phyloP scores from a whole-genome alignment of 2,888 invertebrate species.

The Heteromurus nitidus region DNA sequence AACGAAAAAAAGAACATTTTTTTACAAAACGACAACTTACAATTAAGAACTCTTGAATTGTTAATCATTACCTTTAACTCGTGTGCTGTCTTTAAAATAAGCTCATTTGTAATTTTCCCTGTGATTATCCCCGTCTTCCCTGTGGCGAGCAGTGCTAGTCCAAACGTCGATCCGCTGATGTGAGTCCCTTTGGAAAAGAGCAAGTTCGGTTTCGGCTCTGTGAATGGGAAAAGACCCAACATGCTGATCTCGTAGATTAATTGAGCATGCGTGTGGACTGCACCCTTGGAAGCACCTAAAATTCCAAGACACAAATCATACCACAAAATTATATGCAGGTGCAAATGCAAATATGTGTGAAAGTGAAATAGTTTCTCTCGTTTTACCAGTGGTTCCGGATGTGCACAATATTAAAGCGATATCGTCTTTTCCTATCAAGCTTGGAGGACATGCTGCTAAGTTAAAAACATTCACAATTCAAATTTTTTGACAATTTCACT shows the following conservation, averaged over 20 bases:
- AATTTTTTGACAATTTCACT: no score
- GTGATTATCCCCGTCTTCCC: conserved; percentile 58
- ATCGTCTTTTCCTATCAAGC: conserved; percentile 62
- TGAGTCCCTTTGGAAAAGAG: conserved; percentile 67
- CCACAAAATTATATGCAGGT: no score
- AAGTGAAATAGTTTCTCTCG: conserved; percentile 53
- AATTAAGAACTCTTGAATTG: no score
- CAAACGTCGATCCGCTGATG: conserved; percentile 56
- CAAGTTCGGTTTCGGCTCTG: conserved; percentile 55
- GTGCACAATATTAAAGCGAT: conserved; percentile 69
- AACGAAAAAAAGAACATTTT: background rate
- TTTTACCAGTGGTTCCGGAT: conserved; percentile 67
- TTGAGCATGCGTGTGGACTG: background rate
- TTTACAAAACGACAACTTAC: no score
- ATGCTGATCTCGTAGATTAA: background rate
- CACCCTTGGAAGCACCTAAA: no score
- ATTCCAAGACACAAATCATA: no score
- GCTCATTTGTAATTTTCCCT: conserved; percentile 55
- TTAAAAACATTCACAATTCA: background rate
- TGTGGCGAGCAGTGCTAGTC: conserved; percentile 35
- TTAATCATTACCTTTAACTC: conserved; percentile 57
- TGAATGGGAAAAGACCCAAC: conserved; percentile 20
- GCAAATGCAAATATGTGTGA: no score
- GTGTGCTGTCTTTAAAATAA: conserved; percentile 65
- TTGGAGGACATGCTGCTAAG: background rate